phyloP scores from a whole-genome alignment of 92 coral and sea anemone genomes.

The Epizoanthus fatuus region DNA sequence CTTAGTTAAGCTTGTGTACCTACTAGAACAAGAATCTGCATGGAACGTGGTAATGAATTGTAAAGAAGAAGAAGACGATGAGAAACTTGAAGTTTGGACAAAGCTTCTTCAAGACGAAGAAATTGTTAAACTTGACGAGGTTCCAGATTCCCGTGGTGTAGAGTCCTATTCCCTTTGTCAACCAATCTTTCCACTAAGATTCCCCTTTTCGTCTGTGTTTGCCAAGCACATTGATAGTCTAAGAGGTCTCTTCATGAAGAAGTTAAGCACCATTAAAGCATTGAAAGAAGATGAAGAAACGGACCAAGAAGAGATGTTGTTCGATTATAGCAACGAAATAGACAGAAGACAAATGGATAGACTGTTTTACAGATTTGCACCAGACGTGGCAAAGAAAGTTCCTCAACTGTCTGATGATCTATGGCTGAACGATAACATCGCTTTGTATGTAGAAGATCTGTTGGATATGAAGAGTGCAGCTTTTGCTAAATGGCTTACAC shows the following conservation, averaged over 20 bases:
- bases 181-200: slow-evolving; percentile 23
- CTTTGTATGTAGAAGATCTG: slow-evolving; percentile 55
- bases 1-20: slow-evolving; percentile 46
- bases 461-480: slow-evolving; percentile 54
- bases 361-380: slow-evolving; percentile 16
- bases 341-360: not conserved
- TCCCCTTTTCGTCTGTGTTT: slow-evolving; percentile 15
- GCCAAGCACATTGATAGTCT: slow-evolving; percentile 43
- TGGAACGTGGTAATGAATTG: slow-evolving; percentile 8
- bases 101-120: slow-evolving; percentile 45
- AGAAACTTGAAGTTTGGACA: slow-evolving; percentile 13
- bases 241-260: slow-evolving; percentile 25
- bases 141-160: slow-evolving; percentile 59
- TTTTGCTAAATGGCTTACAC: slow-evolving; percentile 21
- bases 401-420: slow-evolving; percentile 3
- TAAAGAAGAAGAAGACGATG: not conserved
- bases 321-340: slow-evolving; percentile 4
- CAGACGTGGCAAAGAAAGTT: slow-evolving; percentile 4
- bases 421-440: slow-evolving; percentile 10
- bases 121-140: slow-evolving; percentile 52
- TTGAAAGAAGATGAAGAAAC: slow-evolving; percentile 11
- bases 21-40: slow-evolving; percentile 7
- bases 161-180: slow-evolving; percentile 48
- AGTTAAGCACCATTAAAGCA: not conserved
- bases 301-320: not conserved